Percentiles rank a stretch among this genome's conserved stretches.
Evolutionary conservation across 2,888 invertebrate genomes (phyloP).

Genomic region (Drosophila paracracens): DNA sequence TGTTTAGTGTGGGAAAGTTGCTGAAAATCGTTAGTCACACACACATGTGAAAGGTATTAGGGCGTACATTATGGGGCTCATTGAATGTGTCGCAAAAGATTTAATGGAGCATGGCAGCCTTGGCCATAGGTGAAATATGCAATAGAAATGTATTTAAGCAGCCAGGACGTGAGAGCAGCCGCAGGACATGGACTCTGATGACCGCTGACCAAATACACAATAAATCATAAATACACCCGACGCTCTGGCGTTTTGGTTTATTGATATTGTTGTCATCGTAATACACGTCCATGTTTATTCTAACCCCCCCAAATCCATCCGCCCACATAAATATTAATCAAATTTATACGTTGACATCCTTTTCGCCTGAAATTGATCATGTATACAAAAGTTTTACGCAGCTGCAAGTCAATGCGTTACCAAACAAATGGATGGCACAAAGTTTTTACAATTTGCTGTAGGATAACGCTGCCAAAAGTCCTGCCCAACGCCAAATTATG

Average conservation of each 20-base stretch:
- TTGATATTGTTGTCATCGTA: slow-evolving; percentile 76
- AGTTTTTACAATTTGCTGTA: slow-evolving; percentile 65
- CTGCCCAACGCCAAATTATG: slow-evolving; percentile 69
- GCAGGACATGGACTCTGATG: slow-evolving; percentile 32
- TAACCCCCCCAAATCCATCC: slow-evolving; percentile 14
- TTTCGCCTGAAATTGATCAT: slow-evolving; percentile 58
- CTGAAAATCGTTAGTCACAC: slow-evolving; percentile 2
- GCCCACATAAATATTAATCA: slow-evolving; percentile 75
- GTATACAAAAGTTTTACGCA: slow-evolving; percentile 57
- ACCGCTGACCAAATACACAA: slow-evolving; percentile 67
- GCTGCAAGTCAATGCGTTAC: slow-evolving; percentile 36
- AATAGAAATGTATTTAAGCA: slow-evolving; percentile 63
- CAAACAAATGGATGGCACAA: slow-evolving; percentile 21
- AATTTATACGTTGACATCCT: slow-evolving; percentile 53
- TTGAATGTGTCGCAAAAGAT: slow-evolving; percentile 79
- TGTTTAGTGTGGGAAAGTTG: slow-evolving; percentile 4
- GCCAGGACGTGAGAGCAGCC: slow-evolving; percentile 11
- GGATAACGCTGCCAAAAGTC: slow-evolving; percentile 39
- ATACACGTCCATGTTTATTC: slow-evolving; percentile 58
- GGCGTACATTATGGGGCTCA: slow-evolving; percentile 77
- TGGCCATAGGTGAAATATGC: slow-evolving; percentile 67
- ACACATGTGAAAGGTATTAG: slow-evolving; percentile 67
- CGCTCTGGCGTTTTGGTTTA: slow-evolving; percentile 67
- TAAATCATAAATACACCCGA: slow-evolving; percentile 66
- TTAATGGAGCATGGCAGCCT: slow-evolving; percentile 76